Evolutionary conservation across 1,140 invertebrate species (phyloP).

Genomic region (Calycopis cecrops): DNA sequence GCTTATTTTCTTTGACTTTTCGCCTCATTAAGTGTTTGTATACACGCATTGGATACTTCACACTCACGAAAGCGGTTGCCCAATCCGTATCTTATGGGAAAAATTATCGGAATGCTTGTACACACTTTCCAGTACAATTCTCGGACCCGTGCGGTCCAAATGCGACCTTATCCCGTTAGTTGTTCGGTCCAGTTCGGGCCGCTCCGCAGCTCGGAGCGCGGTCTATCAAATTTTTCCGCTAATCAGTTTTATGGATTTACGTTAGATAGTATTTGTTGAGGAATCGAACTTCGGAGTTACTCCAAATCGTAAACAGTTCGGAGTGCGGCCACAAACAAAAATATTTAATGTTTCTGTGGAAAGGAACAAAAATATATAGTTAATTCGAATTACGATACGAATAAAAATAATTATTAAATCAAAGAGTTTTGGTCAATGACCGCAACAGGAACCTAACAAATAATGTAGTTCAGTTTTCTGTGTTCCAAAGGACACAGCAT

Average conservation of each 20-base stretch:
- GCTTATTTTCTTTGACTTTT: conserved; percentile 57
- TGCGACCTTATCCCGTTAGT: neutral
- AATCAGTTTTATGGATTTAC: conserved; percentile 31
- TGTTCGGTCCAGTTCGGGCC: no score
- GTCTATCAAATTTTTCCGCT: conserved; percentile 33
- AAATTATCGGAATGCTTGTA: conserved; percentile 47
- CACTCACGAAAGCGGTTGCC: conserved; percentile 45
- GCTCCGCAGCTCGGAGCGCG: neutral
- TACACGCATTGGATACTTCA: conserved; percentile 48
- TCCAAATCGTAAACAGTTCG: no score
- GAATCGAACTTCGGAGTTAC: no score
- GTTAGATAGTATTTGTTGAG: conserved; percentile 22
- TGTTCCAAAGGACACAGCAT: no score
- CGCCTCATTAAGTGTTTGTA: conserved; percentile 61
- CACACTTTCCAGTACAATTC: conserved; percentile 27
- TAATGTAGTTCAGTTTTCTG: no score
- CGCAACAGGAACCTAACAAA: no score
- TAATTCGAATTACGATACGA: no score
- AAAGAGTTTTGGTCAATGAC: no score
- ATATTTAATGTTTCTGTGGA: no score
- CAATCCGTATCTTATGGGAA: conserved; percentile 50
- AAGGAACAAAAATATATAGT: no score
- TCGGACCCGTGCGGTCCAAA: neutral
- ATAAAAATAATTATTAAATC: no score
- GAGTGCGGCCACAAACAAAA: no score